Evolutionary conservation across 1,140 invertebrate species (phyloP).

Genomic region (Maconellicoccus hirsutus): DNA sequence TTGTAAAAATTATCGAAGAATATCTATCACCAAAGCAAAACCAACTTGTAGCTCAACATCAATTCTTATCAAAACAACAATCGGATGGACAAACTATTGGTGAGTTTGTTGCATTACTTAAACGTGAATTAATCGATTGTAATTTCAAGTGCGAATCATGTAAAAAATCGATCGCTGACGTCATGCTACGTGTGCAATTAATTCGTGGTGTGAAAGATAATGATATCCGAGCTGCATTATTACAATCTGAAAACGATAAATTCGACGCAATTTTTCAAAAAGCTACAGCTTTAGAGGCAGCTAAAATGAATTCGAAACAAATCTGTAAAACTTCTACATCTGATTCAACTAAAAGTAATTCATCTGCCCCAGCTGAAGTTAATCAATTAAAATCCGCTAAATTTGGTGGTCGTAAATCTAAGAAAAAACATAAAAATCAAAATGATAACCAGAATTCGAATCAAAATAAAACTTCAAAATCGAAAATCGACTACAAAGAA

Average conservation of each 20-base stretch:
- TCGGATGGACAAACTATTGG: slow-evolving; percentile 28
- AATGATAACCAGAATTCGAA: background rate
- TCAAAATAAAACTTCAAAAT: background rate
- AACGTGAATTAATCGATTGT: slow-evolving; percentile 26
- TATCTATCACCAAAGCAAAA: slow-evolving; percentile 29
- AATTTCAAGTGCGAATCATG: slow-evolving; percentile 25
- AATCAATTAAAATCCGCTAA: background rate
- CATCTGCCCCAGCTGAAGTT: background rate
- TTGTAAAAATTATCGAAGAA: slow-evolving; percentile 27
- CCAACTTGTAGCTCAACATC: slow-evolving; percentile 29
- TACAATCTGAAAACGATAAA: slow-evolving; percentile 24
- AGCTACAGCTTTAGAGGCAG: background rate
- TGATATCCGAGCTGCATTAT: slow-evolving; percentile 28
- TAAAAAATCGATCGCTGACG: slow-evolving; percentile 29
- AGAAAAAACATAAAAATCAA: background rate
- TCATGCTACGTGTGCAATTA: slow-evolving; percentile 31
- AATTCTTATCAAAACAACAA: slow-evolving; percentile 31
- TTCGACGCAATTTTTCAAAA: background rate
- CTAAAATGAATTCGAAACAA: slow-evolving; percentile 9
- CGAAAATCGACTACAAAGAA: background rate
- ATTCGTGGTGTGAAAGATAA: slow-evolving; percentile 31
- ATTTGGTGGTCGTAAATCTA: background rate
- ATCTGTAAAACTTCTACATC: background rate
- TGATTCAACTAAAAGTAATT: background rate
- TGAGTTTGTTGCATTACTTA: slow-evolving; percentile 28